Conservation (phyloP, 2,113 vertebrate genomes). For the Plotosus lineatus region DNA sequence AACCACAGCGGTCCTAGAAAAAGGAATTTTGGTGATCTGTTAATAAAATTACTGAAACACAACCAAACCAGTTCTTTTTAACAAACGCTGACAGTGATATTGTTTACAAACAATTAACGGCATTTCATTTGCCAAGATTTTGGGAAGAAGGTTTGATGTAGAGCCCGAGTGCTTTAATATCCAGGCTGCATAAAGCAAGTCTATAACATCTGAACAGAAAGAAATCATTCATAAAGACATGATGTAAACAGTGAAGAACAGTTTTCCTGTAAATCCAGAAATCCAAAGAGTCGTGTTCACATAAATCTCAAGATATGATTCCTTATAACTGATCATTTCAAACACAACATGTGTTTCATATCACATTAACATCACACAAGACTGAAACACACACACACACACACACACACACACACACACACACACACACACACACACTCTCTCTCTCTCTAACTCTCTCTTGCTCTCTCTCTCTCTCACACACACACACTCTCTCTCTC, state of each 20-base stretch:
- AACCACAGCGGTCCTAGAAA: constrained; percentile 10
- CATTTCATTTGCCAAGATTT: constrained; percentile 22
- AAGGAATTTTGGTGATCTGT: not conserved
- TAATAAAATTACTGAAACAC: not conserved
- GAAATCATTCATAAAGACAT: constrained; percentile 7
- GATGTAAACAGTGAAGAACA: constrained; percentile 32
- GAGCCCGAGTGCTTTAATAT: constrained; percentile 25
- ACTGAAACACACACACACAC: constrained; percentile 41
- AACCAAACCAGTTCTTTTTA: not conserved
- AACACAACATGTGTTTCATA: constrained; percentile 19
- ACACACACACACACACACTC: constrained; percentile 29
- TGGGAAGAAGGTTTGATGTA: constrained; percentile 15
- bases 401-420: constrained; percentile 11
- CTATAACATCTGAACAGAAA: not conserved
- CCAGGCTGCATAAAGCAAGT: constrained; percentile 29
- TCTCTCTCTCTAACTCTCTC: no score
- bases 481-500: no score
- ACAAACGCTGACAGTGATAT: not conserved
- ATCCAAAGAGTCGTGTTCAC: no score
- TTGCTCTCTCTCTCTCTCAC: no score
- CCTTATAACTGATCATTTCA: constrained; percentile 4
- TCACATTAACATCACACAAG: constrained; percentile 36
- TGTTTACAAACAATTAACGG: constrained; percentile 23
- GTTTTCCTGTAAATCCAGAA: constrained; percentile 24
- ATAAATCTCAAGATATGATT: constrained; percentile 42